phyloP scores from a whole-genome alignment of 2,797 vertebrate genomes.

The Alcedo quadribrachys region DNA sequence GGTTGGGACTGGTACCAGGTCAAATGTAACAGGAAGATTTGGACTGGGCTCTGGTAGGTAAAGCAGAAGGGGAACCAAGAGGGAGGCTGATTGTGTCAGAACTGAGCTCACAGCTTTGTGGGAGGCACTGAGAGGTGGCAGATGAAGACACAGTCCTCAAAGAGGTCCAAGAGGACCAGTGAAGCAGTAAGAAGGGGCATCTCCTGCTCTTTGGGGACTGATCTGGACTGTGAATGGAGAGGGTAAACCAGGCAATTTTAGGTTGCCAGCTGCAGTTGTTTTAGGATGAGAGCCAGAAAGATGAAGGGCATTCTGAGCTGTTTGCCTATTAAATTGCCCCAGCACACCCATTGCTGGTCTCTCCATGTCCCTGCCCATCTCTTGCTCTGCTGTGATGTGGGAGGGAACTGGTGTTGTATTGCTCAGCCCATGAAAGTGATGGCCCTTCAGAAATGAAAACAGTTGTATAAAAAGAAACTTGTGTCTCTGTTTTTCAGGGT shows the following conservation, averaged over 20 bases:
- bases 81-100: background rate
- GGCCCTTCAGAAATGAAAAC: background rate
- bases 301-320: background rate
- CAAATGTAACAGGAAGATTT: background rate
- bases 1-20: background rate
- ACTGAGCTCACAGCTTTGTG: background rate
- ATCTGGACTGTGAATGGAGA: background rate
- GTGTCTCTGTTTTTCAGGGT: constrained; percentile 81
- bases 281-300: background rate
- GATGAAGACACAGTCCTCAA: background rate
- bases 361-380: background rate
- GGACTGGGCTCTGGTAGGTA: background rate
- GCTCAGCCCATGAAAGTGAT: background rate
- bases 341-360: background rate
- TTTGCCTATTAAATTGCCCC: background rate
- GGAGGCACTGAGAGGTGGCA: background rate
- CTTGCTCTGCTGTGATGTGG: background rate
- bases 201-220: background rate
- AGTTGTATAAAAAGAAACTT: background rate
- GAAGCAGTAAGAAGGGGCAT: background rate
- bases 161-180: background rate
- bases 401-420: background rate
- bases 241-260: background rate
- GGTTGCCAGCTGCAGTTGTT: background rate
- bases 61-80: background rate